Evolutionary conservation across 1,140 invertebrate species (phyloP), one percentile per base, ranked within the genome.

Genomic region (Limonius californicus): DNA sequence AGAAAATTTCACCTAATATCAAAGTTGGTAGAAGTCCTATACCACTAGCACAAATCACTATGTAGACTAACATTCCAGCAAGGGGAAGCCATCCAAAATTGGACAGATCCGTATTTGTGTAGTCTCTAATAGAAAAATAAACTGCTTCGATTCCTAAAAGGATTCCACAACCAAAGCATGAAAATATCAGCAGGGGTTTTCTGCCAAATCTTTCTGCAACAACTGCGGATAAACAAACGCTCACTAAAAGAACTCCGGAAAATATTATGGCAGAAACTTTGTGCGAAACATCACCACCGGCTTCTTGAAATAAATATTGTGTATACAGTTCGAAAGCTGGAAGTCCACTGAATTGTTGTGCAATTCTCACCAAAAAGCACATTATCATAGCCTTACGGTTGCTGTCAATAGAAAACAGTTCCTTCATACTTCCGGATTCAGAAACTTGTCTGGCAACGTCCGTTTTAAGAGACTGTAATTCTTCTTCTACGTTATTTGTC

Each of bases 141-240:
- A 14, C n/a, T 7, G 83, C 81, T 57, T 84, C 78, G 7, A 81
- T 74, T 23, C 79, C 57, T 60, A 86, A 81, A 35, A 78, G 76
- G 18, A 81, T 56, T 57, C 78, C 82, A 50, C 81, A 82, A 32
- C 81, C 79, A 21, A 74, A 73, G 32, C 79, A 82, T 0, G 87
- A 88, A 20, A 84, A 68, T 4, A 86, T 73, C 12, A 90, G 76
- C 7, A 91, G 76, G 15, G 83, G 81, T 70, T 84, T 84, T 66
- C 90, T 79, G 8, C 91, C 89, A 15, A 82, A 79, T 59, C 81
- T 83, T 75, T 92, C 89, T 16, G 20, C 15, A 9, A 18, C 11
- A 32, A 32, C 4, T 32, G 27, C 27, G 11, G 11, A 32, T 4
- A 4, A 32, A 11, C 19, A 81, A 57, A 57, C 78, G 82, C 50